Conservation (phyloP, 2,888 invertebrate species). For the Selenia dentaria region DNA sequence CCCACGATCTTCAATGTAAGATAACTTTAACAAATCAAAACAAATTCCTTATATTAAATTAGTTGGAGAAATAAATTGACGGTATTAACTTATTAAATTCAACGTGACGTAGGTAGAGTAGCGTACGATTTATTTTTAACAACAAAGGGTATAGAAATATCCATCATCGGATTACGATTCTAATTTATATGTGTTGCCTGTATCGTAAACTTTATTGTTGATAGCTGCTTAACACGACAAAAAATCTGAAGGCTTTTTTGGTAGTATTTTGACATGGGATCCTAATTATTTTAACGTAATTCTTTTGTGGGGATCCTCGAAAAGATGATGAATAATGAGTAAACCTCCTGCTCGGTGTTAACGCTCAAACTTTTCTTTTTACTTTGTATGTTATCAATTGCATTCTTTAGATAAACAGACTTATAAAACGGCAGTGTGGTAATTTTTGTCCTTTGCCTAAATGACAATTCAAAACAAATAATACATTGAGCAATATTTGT, state of each 20-base stretch:
- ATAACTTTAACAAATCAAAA: too few species aligned
- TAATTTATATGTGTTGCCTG: conserved; percentile 73
- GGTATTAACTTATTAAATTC: conserved; percentile 71
- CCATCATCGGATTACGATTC: conserved; percentile 75
- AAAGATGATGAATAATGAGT: conserved; percentile 49
- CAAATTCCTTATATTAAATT: too few species aligned
- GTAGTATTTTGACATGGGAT: conserved; percentile 77
- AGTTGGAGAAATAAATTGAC: conserved; percentile 39
- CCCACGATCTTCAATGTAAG: too few species aligned
- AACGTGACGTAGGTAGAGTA: conserved; percentile 46
- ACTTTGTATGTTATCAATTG: too few species aligned
- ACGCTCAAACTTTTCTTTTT: conserved; percentile 55
- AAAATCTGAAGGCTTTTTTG: conserved; percentile 54
- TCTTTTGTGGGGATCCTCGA: conserved; percentile 58
- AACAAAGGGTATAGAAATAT: conserved; percentile 19
- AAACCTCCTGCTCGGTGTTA: conserved; percentile 46
- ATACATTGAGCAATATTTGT: too few species aligned
- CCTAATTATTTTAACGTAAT: conserved; percentile 76
- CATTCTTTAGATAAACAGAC: too few species aligned
- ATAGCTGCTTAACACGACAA: conserved; percentile 65
- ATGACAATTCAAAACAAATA: too few species aligned
- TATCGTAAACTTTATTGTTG: conserved; percentile 62
- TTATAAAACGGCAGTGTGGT: too few species aligned
- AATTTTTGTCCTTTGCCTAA: too few species aligned
- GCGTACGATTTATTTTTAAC: conserved; percentile 53